phyloP scores from a whole-genome alignment of 1,140 invertebrate genomes.

The Aphidius ervi region DNA sequence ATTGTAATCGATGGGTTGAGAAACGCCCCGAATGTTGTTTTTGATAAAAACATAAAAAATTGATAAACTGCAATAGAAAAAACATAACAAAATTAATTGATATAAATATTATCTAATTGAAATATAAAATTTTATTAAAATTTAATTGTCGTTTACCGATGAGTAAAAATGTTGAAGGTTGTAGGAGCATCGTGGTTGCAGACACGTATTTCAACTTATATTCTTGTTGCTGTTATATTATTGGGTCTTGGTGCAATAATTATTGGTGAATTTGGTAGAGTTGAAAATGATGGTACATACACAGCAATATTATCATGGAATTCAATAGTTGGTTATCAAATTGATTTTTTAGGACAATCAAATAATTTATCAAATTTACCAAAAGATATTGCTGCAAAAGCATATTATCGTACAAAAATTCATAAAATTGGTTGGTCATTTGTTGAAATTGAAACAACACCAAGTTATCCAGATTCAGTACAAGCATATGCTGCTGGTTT shows the following conservation, averaged over 20 bases:
- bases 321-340: slow-evolving; percentile 61
- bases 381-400: slow-evolving; percentile 60
- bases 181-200: slow-evolving; percentile 74
- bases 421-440: slow-evolving; percentile 72
- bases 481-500: slow-evolving; percentile 88
- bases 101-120: not conserved
- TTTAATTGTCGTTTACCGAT: slow-evolving; percentile 36
- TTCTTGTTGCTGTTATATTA: slow-evolving; percentile 62
- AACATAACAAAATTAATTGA: not conserved
- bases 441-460: slow-evolving; percentile 73
- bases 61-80: not conserved
- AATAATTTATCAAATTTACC: slow-evolving; percentile 62
- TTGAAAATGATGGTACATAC: slow-evolving; percentile 68
- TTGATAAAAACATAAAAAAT: slow-evolving; percentile 20
- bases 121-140: slow-evolving; percentile 18
- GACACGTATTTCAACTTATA: slow-evolving; percentile 68
- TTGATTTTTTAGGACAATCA: slow-evolving; percentile 73
- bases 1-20: slow-evolving; percentile 53
- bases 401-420: slow-evolving; percentile 66
- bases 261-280: slow-evolving; percentile 63
- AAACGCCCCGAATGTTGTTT: slow-evolving; percentile 35
- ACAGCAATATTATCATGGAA: slow-evolving; percentile 68
- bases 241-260: slow-evolving; percentile 65
- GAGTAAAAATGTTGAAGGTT: slow-evolving; percentile 65
- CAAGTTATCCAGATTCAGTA: slow-evolving; percentile 65